These are phyloP conservation scores for Phrynocephalus versicolor DNA, from an alignment of 2,113 vertebrate genomes.

Conservation along the genomic window DNA sequence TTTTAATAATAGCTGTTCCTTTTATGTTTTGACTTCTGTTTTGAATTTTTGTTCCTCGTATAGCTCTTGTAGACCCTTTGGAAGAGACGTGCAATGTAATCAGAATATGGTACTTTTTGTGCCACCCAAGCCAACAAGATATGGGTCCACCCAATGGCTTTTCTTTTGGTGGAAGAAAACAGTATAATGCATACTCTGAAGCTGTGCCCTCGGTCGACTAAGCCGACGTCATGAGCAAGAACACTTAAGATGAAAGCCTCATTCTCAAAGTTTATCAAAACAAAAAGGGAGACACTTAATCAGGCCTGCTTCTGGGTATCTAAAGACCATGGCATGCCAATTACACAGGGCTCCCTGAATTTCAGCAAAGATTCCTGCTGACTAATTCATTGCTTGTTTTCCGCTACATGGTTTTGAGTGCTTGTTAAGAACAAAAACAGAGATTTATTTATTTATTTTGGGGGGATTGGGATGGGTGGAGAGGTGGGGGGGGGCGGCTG, in stretches of 20 bases:
- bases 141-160: slow-evolving; percentile 4
- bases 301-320: slow-evolving; percentile 82
- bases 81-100: not conserved
- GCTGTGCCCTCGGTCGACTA: too few species aligned
- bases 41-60: not conserved
- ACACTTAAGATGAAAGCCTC: slow-evolving; percentile 41
- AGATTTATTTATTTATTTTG: not conserved
- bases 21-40: not conserved
- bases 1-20: not conserved
- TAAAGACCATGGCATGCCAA: slow-evolving; percentile 87
- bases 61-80: not conserved
- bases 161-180: slow-evolving; percentile 50
- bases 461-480: too few species aligned
- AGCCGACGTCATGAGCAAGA: slow-evolving; percentile 54
- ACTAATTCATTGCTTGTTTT: slow-evolving; percentile 93
- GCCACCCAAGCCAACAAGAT: not conserved
- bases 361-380: slow-evolving; percentile 90
- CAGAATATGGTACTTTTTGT: not conserved
- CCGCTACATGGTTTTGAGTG: slow-evolving; percentile 86
- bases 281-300: slow-evolving; percentile 89
- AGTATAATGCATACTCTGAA: slow-evolving; percentile 55
- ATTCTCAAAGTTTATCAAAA: slow-evolving; percentile 89
- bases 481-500: slow-evolving; percentile 21
- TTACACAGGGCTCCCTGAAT: slow-evolving; percentile 88
- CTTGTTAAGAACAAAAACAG: slow-evolving; percentile 83